These are phyloP conservation scores for Sarcophaga peregrina DNA, from an alignment of 1,140 invertebrate genomes.

Conservation along the genomic window DNA sequence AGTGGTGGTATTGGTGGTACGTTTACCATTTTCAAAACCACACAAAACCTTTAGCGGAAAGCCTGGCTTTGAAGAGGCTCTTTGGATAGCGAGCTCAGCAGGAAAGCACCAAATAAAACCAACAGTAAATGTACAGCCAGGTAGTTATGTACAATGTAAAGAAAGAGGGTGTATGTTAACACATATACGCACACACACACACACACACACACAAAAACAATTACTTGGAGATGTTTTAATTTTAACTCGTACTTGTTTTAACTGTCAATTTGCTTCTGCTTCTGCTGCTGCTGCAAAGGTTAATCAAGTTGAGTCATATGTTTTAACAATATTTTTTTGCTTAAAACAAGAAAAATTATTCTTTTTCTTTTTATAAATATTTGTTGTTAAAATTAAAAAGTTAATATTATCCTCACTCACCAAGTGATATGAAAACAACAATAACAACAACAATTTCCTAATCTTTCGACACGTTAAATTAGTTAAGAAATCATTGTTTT, in stretches of 20 bases:
- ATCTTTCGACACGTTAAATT: constrained; percentile 21
- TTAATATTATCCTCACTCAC: neutral
- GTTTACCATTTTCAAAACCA: constrained; percentile 46
- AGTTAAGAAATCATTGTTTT: neutral
- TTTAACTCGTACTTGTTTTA: constrained; percentile 15
- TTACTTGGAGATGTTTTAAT: neutral
- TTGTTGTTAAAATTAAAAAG: neutral
- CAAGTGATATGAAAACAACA: neutral
- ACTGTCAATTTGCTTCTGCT: neutral
- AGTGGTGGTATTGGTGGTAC: constrained; percentile 71
- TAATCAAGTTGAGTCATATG: constrained; percentile 2
- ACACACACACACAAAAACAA: neutral
- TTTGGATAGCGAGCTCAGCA: neutral
- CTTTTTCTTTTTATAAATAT: no score
- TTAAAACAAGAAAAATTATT: no score
- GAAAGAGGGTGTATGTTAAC: neutral
- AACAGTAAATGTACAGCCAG: neutral
- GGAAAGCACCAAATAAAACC: neutral
- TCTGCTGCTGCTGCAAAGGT: neutral
- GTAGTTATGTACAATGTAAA: no score
- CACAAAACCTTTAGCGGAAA: neutral
- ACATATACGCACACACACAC: neutral
- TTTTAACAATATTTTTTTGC: neutral
- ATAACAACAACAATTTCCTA: constrained; percentile 9
- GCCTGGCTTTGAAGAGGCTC: neutral